Evolutionary conservation across 1,140 invertebrate genomes (phyloP).

Genomic region (Tribolium castaneum): DNA sequence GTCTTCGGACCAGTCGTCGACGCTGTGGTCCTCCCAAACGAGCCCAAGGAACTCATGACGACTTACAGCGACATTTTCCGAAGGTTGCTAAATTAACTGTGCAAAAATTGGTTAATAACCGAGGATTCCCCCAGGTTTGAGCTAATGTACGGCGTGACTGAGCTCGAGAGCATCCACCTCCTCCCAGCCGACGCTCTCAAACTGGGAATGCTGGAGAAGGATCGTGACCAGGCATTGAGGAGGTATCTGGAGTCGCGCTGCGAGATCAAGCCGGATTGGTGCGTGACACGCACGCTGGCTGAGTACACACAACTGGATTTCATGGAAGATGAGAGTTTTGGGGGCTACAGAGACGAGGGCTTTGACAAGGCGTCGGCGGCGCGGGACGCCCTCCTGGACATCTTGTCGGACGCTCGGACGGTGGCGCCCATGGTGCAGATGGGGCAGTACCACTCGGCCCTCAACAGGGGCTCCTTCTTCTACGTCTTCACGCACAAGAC

Average conservation of each 20-base stretch:
- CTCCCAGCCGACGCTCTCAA: conserved; percentile 81
- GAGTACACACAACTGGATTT: conserved; percentile 69
- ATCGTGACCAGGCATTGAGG: conserved; percentile 81
- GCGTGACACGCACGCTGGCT: conserved; percentile 73
- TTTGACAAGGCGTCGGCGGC: conserved; percentile 58
- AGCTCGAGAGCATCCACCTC: conserved; percentile 87
- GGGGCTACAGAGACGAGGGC: conserved; percentile 62
- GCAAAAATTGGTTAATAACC: background rate
- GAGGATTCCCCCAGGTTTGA: conserved; percentile 74
- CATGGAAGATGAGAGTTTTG: conserved; percentile 39
- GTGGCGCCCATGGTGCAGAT: conserved; percentile 79
- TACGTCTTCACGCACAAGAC: conserved; percentile 90
- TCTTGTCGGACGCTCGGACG: conserved; percentile 88
- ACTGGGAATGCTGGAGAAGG: conserved; percentile 81
- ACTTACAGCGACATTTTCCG: conserved; percentile 78
- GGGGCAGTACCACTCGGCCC: conserved; percentile 77
- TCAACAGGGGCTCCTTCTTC: conserved; percentile 85
- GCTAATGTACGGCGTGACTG: conserved; percentile 88
- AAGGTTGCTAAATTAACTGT: conserved; percentile 70
- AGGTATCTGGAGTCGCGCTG: conserved; percentile 78
- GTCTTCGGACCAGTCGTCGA: conserved; percentile 86
- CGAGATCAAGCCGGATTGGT: conserved; percentile 72
- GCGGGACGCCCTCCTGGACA: conserved; percentile 85
- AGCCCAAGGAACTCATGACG: conserved; percentile 79
- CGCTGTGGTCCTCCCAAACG: conserved; percentile 82